Evolutionary conservation across 1,140 invertebrate genomes (phyloP).

Genomic region (Bombus waltoni): DNA sequence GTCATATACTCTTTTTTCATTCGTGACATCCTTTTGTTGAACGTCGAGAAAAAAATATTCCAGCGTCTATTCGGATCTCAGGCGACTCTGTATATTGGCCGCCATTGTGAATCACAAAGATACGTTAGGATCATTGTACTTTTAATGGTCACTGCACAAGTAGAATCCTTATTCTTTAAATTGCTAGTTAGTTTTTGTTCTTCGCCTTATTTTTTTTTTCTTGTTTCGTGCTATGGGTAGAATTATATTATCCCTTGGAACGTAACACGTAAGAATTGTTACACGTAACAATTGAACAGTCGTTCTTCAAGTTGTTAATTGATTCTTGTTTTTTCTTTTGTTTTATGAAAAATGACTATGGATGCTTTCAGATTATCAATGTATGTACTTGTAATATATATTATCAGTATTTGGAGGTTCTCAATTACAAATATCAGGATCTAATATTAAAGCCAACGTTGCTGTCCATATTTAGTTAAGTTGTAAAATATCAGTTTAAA

Average conservation of each 20-base stretch:
- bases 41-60: not conserved
- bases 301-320: too few species aligned
- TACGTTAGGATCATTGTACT: not conserved
- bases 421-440: too few species aligned
- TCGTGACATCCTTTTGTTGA: not conserved
- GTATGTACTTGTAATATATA: too few species aligned
- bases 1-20: slow-evolving; percentile 59
- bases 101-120: not conserved
- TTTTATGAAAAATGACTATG: too few species aligned
- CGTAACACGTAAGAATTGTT: too few species aligned
- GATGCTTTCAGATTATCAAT: too few species aligned
- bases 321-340: too few species aligned
- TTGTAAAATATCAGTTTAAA: not conserved
- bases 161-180: not conserved
- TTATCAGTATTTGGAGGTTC: too few species aligned
- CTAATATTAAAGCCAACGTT: not conserved
- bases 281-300: too few species aligned
- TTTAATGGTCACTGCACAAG: not conserved
- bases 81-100: too few species aligned
- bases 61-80: not conserved
- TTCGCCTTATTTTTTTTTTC: not conserved
- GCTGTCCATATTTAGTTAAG: not conserved
- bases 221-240: not conserved
- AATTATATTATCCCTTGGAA: not conserved
- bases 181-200: not conserved